A percentile compares a stretch with the other conserved stretches of the same genome.
Conservation (phyloP, 2,797 vertebrate genomes). For the Neomorphus geoffroyi region DNA sequence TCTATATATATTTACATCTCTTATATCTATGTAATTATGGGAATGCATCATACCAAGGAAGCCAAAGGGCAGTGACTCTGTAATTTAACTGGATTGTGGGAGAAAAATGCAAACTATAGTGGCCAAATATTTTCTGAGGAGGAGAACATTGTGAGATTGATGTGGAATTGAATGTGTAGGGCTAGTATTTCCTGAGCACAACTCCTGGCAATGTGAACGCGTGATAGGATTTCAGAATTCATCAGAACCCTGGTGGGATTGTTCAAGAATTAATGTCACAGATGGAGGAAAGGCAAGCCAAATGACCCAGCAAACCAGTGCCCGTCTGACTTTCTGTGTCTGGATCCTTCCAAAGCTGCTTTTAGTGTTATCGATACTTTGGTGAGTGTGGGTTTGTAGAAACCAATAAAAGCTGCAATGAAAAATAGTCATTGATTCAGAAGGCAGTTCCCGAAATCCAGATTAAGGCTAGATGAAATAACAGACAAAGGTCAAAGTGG, state of each 20-base stretch:
- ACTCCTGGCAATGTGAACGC: not conserved
- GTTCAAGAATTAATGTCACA: not conserved
- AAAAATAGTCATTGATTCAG: not conserved
- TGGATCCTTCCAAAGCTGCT: not conserved
- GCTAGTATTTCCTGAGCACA: not conserved
- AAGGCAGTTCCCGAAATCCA: not conserved
- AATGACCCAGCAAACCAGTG: not conserved
- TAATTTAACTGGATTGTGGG: slow-evolving; percentile 24
- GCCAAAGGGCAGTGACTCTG: not conserved
- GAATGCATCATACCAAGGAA: not conserved
- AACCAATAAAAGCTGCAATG: not conserved
- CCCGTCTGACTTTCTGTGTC: not conserved
- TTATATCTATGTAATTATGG: not conserved
- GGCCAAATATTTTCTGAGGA: not conserved
- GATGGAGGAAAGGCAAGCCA: not conserved
- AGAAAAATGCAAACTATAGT: not conserved
- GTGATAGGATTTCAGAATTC: not conserved
- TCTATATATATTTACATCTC: not conserved
- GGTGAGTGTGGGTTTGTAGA: not conserved
- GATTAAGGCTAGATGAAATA: not conserved
- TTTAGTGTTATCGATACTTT: not conserved
- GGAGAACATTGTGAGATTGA: not conserved
- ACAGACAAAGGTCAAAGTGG: not conserved
- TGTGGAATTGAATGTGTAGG: not conserved
- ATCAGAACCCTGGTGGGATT: not conserved